Evolutionary conservation across 2,888 invertebrate genomes (phyloP), one percentile per base, ranked within the genome.

Genomic region (Clunio marinus): DNA sequence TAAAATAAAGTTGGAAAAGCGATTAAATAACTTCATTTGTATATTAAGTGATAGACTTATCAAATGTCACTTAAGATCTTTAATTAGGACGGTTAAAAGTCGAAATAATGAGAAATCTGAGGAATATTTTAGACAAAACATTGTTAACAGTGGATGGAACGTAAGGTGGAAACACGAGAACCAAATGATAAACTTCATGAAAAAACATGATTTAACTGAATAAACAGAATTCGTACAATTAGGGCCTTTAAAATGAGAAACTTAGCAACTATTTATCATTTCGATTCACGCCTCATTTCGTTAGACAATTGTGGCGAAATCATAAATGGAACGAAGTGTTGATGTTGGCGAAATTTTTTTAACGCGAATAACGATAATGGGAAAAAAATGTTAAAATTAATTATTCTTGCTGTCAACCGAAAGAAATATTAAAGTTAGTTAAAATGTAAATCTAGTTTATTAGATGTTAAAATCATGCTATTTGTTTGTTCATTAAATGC

Each of bases 221-320:
- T 51, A 20, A 51, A 20, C 8, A 51, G 20, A 20, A 51, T n/a
- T 51, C 51, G 22, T 51, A 17, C 51, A 51, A 51, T 51, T 51
- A 51, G 51, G 51, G 51, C 51, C 51, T 51, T 51, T 51, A 13
- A 51, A 20, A n/a, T 20, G 51, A 51, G 17, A 51, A 51, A 51
- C 51, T 51, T 51, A 51, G 51, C 51, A n/a, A 51, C 51, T 22
- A 51, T 51, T 41, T 41, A 10, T 15, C n/a, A 13, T 51, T 51
- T 51, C 20, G 51, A n/a, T n/a, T 51, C 22, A n/a, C 22, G 41
- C 7, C 41, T n/a, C n/a, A 13, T 13, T 3, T 10, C 41, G 41
- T 41, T 7, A n/a, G n/a, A n/a, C n/a, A n/a, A n/a, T n/a, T n/a
- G n/a, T n/a, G n/a, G n/a, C n/a, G n/a, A n/a, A n/a, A n/a, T n/a